Conservation (phyloP, 2,113 vertebrate species). For the Echinops telfairi region DNA sequence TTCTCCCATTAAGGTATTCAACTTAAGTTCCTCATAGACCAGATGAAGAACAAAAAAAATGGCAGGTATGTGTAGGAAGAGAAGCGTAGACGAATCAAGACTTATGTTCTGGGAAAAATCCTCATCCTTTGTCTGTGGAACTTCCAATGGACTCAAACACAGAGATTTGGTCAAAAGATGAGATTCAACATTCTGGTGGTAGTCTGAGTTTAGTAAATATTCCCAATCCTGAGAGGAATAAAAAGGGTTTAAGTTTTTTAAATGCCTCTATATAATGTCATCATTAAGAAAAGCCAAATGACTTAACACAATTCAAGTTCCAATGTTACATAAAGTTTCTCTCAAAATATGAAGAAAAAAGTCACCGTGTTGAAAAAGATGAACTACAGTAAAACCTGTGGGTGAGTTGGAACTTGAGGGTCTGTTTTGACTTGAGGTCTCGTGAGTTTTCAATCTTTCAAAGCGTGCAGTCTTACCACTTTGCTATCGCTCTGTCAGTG, state of each 20-base stretch:
- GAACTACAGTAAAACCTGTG: not conserved
- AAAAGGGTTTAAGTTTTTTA: constrained; percentile 19
- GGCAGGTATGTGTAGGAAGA: constrained; percentile 95
- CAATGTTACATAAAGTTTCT: constrained; percentile 26
- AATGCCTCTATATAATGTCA: not conserved
- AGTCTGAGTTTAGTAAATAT: constrained; percentile 94
- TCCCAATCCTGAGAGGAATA: constrained; percentile 93
- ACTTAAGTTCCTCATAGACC: constrained; percentile 96
- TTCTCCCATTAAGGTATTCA: constrained; percentile 95
- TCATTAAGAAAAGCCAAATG: not conserved
- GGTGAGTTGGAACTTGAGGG: not conserved
- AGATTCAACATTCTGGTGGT: constrained; percentile 92
- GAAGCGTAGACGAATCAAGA: constrained; percentile 93
- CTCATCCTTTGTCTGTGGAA: constrained; percentile 75
- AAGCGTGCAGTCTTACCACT: not conserved
- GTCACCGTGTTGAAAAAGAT: not conserved
- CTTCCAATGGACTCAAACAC: constrained; percentile 85
- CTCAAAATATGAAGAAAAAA: not conserved
- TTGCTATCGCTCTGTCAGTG: not conserved
- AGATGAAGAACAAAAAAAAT: constrained; percentile 97
- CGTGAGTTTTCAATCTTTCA: not conserved
- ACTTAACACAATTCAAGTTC: constrained; percentile 16
- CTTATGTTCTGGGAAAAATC: constrained; percentile 87
- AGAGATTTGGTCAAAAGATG: constrained; percentile 88
- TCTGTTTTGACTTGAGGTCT: not conserved